Evolutionary conservation across 2,797 vertebrate species (phyloP), one percentile per base, ranked within the genome.

Genomic region (Aphelocoma californica): DNA sequence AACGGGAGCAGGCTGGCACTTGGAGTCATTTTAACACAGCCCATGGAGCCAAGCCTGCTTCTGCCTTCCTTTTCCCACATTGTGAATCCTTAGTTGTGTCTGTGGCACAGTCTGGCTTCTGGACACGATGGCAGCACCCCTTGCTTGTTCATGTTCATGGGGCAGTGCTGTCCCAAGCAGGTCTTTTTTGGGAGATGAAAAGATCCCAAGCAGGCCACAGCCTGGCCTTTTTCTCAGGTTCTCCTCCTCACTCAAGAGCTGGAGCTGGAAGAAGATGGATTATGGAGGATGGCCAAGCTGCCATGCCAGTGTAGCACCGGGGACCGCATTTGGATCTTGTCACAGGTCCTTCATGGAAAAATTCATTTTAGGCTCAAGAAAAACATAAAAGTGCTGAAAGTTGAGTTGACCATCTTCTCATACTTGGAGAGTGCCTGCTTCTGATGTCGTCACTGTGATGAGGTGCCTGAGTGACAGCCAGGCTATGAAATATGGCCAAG

Each of bases 401-500:
- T 31, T 5, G 0, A 67, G 64, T 31, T 5, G 0, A 45, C 47
- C 24, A 45, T 38, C 51, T 67, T 86, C 69, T 81, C 44, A 18
- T 29, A 53, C 20, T 81, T 58, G 18, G 47, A 86, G 26, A 86
- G n/a, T n/a, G 36, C 26, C 71, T 79, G 44, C 29, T 86, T 77
- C 73, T 73, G 77, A 75, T 73, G 48, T 60, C 58, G 81, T 88
- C 1, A 0, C 50, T 86, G 26, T 66, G 88, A 28, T 4, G 42
- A 94, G 74, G 78, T 8, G 2, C 65, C 71, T 86, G 81, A 93
- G 72, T 67, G 79, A 84, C 81, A 90, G 90, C 65, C 84, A 80
- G 57, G 25, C 79, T 40, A n/a, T 81, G 84, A 95, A 85, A 87
- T 44, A 89, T 0, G 1, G 86, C 90, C 92, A 94, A 86, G 32